These are phyloP conservation scores for Coenobita brevimanus DNA, from an alignment of 1,140 invertebrate species.

Conservation along the genomic window DNA sequence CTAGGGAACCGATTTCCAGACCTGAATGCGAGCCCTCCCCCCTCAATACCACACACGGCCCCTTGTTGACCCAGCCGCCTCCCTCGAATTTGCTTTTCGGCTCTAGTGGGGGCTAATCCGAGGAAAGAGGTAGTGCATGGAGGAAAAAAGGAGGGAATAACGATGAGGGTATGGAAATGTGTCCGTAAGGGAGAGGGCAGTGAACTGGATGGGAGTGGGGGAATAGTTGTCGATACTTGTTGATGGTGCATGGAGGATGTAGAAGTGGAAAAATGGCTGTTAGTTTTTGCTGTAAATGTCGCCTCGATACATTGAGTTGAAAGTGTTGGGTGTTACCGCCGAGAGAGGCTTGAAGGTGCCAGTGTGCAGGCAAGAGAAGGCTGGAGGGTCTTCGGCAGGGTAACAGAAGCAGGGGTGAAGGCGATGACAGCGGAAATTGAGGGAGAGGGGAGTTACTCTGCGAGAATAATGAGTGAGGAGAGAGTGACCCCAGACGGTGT, in stretches of 20 bases:
- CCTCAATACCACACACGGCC: too few species aligned
- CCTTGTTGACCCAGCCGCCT: neutral
- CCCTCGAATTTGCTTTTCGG: slow-evolving; percentile 19
- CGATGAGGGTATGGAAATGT: too few species aligned
- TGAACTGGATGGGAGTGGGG: neutral
- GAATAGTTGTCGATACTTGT: neutral
- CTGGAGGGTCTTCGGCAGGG: neutral
- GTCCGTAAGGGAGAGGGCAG: neutral
- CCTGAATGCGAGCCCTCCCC: too few species aligned
- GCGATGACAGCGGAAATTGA: slow-evolving; percentile 22
- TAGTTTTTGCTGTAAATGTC: too few species aligned
- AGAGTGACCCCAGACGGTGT: neutral
- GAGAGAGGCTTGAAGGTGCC: too few species aligned
- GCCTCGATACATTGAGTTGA: neutral
- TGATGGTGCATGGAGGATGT: neutral
- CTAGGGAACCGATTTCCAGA: too few species aligned
- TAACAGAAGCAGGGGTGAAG: slow-evolving; percentile 11
- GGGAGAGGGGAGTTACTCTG: slow-evolving; percentile 22
- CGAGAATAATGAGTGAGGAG: slow-evolving; percentile 19
- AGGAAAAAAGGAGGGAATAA: neutral
- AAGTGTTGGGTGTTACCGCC: neutral
- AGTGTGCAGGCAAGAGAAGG: too few species aligned
- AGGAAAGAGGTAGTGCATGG: neutral
- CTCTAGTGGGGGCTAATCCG: neutral
- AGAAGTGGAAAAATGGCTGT: neutral